Conservation (phyloP, 1,140 invertebrate genomes). For the Hylyphantes graminicola region DNA sequence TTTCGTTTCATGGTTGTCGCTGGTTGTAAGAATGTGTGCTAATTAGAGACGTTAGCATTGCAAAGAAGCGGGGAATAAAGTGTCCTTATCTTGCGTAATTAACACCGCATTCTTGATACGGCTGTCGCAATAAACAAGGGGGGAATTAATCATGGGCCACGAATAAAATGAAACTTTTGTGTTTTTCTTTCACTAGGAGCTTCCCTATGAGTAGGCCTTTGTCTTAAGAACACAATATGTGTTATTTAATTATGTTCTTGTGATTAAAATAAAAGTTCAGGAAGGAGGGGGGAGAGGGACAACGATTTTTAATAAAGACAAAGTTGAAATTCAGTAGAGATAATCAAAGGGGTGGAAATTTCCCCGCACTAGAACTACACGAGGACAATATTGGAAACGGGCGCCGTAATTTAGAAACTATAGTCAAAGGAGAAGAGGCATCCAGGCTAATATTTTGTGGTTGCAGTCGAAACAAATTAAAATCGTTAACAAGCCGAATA, state of each 20-base stretch:
- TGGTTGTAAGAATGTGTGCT: constrained; percentile 38
- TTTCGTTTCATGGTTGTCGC: constrained; percentile 40
- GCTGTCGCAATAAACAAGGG: constrained; percentile 46
- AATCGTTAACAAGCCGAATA: too few relatives aligned
- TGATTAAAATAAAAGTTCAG: not conserved
- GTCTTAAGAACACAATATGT: not conserved
- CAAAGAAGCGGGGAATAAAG: constrained; percentile 26
- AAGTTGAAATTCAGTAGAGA: too few relatives aligned
- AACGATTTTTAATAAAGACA: not conserved
- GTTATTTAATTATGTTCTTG: constrained; percentile 42
- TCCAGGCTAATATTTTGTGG: too few relatives aligned
- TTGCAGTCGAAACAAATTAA: too few relatives aligned
- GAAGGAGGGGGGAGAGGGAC: not conserved
- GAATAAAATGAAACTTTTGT: constrained; percentile 38
- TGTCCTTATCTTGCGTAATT: constrained; percentile 40
- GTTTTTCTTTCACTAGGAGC: not conserved
- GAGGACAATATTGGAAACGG: too few relatives aligned
- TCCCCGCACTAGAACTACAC: too few relatives aligned
- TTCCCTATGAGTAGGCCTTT: too few relatives aligned
- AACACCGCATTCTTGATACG: constrained; percentile 44
- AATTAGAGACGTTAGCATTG: constrained; percentile 33
- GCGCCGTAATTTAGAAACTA: too few relatives aligned
- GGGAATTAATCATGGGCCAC: constrained; percentile 37
- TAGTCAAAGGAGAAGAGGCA: too few relatives aligned
- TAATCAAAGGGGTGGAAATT: too few relatives aligned